Percentiles rank a stretch among this genome's conserved stretches.
phyloP scores from a whole-genome alignment of 2,888 invertebrate genomes.

The Drosophila phalerata region DNA sequence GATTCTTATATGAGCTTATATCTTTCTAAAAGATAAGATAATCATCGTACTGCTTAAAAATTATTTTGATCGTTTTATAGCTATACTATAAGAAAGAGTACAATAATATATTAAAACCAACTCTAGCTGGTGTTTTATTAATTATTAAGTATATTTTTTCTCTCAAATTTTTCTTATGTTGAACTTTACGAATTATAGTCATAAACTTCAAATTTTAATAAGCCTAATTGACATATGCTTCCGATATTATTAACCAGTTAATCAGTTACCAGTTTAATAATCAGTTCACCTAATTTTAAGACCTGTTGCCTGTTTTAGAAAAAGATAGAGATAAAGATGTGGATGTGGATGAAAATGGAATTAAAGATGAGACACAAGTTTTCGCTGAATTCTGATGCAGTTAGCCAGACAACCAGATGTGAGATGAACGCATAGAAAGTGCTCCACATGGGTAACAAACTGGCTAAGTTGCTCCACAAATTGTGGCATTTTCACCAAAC shows the following conservation, averaged over 20 bases:
- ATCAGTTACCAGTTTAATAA: constrained; percentile 9
- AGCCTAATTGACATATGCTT: not conserved
- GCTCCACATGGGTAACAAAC: constrained; percentile 32
- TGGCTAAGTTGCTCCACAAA: constrained; percentile 42
- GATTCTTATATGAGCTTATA: no score
- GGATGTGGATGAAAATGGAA: not conserved
- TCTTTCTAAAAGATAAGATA: no score
- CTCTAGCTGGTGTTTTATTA: no score
- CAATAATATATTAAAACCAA: no score
- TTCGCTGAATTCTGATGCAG: constrained; percentile 7
- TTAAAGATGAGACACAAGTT: not conserved
- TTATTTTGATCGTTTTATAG: no score
- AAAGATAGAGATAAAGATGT: not conserved
- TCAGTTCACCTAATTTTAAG: constrained; percentile 20
- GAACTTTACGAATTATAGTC: not conserved
- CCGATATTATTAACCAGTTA: constrained; percentile 1
- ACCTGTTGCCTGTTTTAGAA: constrained; percentile 3
- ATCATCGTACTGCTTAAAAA: no score
- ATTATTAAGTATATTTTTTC: no score
- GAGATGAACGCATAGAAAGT: constrained; percentile 38
- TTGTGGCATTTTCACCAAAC: constrained; percentile 44
- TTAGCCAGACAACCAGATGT: not conserved
- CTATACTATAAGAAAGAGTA: no score
- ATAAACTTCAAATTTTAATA: not conserved
- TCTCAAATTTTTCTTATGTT: no score